These are phyloP conservation scores for Laticauda laticaudata DNA, from an alignment of 2,113 vertebrate species.

Conservation along the genomic window DNA sequence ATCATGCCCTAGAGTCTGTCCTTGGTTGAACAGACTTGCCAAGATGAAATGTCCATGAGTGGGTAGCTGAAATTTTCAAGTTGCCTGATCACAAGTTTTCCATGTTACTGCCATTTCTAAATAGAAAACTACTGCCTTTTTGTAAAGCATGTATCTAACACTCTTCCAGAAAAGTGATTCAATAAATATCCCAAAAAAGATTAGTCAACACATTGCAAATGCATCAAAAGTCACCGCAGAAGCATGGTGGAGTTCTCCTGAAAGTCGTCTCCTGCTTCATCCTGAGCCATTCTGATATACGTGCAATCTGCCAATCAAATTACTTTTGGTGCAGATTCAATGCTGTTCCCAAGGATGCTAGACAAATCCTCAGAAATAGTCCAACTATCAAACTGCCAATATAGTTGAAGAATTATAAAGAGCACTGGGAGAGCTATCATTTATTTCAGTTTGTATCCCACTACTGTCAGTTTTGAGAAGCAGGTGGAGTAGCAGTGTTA, in stretches of 20 bases:
- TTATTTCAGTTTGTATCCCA: not conserved
- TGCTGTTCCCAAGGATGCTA: not conserved
- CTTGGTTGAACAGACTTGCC: not conserved
- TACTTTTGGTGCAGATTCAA: not conserved
- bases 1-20: not conserved
- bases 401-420: not conserved
- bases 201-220: not conserved
- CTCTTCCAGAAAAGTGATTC: not conserved
- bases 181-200: not conserved
- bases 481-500: not conserved
- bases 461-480: not conserved
- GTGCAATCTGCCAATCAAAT: not conserved
- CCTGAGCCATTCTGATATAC: not conserved
- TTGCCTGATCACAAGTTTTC: not conserved
- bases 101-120: not conserved
- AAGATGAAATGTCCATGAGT: not conserved
- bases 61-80: not conserved
- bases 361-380: not conserved
- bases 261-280: not conserved
- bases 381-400: not conserved
- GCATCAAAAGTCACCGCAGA: not conserved
- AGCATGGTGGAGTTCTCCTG: not conserved
- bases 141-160: not conserved
- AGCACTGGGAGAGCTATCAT: not conserved
- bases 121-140: not conserved